Evolutionary conservation across 2,888 invertebrate species (phyloP), one percentile per base, ranked within the genome.

Genomic region (Cybosia mesomella): DNA sequence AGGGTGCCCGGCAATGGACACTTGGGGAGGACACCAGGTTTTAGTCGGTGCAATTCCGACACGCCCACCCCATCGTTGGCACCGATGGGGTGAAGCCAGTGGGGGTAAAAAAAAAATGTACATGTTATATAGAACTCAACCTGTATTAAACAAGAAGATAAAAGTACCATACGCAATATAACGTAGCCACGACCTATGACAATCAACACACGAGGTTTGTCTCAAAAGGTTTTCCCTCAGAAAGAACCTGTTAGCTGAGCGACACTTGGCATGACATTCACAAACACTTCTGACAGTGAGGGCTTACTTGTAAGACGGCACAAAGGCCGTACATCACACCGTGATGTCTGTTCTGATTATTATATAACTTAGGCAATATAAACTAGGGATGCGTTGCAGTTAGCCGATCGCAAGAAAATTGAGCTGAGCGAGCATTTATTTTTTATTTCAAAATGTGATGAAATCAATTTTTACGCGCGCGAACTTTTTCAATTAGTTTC

Each of bases 201-300:
- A 77, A 72, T 74, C 67, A 71, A 68, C 73, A 66, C 64, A 70
- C 69, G 49, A 54, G 72, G 73, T 76, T 80, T 82, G 74, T 79
- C 80, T 81, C 77, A 73, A 82, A 82, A 82, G 80, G 77, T 74
- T 83, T 80, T 72, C 74, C 72, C 78, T 78, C 72, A 79, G 80
- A 71, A 76, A 77, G 84, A 81, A 84, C 81, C 84, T 87, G 86
- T 85, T 86, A 86, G 79, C 78, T 80, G 70, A 60, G 71, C 77
- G 82, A 75, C 85, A 83, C 87, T 86, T 76, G 79, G 73, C 76
- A 74, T 79, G 82, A 81, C 86, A 82, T 82, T 77, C 80, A 80
- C 84, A 86, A 87, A 87, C 87, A 87, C 87, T 87, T 66, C 62
- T 70, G 74, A 73, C 78, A 68, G 76, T 77, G 80, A 85, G 86